A percentile compares a stretch with the other conserved stretches of the same genome.
These are phyloP conservation scores for Chironomus striatipennis DNA, from an alignment of 1,140 invertebrate genomes.

Conservation along the genomic window DNA sequence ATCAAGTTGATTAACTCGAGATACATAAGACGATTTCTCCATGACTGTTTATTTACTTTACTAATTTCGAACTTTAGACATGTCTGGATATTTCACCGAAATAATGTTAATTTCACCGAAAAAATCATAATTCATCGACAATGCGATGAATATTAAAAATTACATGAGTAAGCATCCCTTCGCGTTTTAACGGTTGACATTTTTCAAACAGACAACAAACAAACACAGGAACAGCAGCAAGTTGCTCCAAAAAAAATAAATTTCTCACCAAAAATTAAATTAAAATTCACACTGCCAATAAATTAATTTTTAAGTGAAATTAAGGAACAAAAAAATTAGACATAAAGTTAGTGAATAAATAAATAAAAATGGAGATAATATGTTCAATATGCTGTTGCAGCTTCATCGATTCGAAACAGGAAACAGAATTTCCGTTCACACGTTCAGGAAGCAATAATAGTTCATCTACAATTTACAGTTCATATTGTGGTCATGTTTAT, in stretches of 20 bases:
- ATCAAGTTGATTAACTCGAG: constrained; percentile 41
- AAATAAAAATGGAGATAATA: constrained; percentile 6
- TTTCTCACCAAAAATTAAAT: not conserved
- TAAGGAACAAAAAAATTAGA: not conserved
- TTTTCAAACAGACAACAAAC: not conserved
- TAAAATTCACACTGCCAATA: not conserved
- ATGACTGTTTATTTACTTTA: constrained; percentile 29
- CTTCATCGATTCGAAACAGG: not conserved
- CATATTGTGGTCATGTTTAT: not conserved
- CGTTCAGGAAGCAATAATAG: not conserved
- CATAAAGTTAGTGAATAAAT: not conserved
- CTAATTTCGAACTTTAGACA: not conserved
- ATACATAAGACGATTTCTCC: constrained; percentile 37
- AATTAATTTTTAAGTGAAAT: not conserved
- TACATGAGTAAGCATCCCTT: not conserved
- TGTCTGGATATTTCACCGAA: not conserved
- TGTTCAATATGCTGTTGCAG: constrained; percentile 17
- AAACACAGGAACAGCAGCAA: not conserved
- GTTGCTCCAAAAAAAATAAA: not conserved
- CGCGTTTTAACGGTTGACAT: constrained; percentile 15
- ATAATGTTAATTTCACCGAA: not conserved
- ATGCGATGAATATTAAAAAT: not conserved
- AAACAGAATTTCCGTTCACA: not conserved
- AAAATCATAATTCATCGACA: not conserved
- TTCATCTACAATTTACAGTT: not conserved